phyloP scores from a whole-genome alignment of 2,888 invertebrate genomes.

The Cloeon dipterum region DNA sequence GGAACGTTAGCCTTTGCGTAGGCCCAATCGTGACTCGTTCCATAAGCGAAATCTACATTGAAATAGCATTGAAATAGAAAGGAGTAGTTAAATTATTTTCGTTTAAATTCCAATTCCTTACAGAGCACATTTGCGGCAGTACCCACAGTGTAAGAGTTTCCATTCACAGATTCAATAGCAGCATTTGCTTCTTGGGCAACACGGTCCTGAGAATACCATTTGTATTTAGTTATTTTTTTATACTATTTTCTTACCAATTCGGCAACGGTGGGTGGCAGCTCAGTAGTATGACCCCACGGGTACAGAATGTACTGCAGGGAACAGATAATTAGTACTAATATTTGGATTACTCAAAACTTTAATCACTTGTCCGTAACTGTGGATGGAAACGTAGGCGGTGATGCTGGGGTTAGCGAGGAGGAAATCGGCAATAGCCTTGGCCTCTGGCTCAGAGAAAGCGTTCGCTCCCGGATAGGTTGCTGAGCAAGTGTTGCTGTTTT shows the following conservation, averaged over 20 bases:
- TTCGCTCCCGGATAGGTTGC: conserved; percentile 17
- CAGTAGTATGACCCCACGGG: neutral
- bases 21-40: neutral
- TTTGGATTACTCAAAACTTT: too few species aligned
- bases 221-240: too few species aligned
- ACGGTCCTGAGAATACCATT: neutral
- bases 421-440: neutral
- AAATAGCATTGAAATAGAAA: too few species aligned
- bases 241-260: neutral
- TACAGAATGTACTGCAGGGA: neutral
- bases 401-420: neutral
- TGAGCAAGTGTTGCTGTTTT: too few species aligned
- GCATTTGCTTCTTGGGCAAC: neutral
- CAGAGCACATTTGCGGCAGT: neutral
- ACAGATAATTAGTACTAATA: too few species aligned
- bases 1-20: neutral
- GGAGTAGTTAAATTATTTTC: too few species aligned
- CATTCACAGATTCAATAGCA: neutral
- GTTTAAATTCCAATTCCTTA: neutral
- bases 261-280: neutral
- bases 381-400: neutral
- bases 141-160: neutral
- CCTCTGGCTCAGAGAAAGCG: conserved; percentile 7
- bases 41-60: neutral
- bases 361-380: neutral